A percentile compares a stretch with the other conserved stretches of the same genome.
Evolutionary conservation across 2,888 invertebrate genomes (phyloP).

Genomic region (Phanerotoma sp.): DNA sequence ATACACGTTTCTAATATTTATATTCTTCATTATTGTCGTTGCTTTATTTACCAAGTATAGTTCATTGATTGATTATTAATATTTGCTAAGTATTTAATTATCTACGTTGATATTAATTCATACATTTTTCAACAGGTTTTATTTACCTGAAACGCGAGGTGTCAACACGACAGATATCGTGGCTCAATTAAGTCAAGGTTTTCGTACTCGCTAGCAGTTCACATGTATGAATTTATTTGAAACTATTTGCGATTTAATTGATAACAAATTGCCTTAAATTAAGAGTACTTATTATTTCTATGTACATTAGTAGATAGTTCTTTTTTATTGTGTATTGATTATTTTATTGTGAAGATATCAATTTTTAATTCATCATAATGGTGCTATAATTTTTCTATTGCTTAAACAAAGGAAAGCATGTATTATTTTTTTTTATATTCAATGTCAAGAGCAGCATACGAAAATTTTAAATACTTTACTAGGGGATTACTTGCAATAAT

Average conservation of each 20-base stretch:
- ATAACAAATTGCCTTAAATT: no score
- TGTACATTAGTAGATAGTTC: no score
- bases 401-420: not conserved
- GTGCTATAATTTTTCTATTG: not conserved
- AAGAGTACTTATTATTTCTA: no score
- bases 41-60: slow-evolving; percentile 65
- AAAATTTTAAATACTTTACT: no score
- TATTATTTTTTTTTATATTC: not conserved
- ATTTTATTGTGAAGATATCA: no score
- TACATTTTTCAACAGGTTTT: slow-evolving; percentile 61
- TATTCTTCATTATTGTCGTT: slow-evolving; percentile 60
- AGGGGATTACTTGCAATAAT: no score
- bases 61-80: not conserved
- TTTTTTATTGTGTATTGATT: no score
- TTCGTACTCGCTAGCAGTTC: slow-evolving; percentile 59
- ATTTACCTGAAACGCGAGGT: slow-evolving; percentile 77
- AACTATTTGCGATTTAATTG: no score
- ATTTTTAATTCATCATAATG: no score
- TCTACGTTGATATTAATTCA: not conserved
- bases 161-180: slow-evolving; percentile 67
- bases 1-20: slow-evolving; percentile 77
- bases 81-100: slow-evolving; percentile 1
- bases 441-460: no score
- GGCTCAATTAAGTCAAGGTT: slow-evolving; percentile 65
- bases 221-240: not conserved